These are phyloP conservation scores for Caloenas nicobarica DNA, from an alignment of 2,113 vertebrate genomes.

Conservation along the genomic window DNA sequence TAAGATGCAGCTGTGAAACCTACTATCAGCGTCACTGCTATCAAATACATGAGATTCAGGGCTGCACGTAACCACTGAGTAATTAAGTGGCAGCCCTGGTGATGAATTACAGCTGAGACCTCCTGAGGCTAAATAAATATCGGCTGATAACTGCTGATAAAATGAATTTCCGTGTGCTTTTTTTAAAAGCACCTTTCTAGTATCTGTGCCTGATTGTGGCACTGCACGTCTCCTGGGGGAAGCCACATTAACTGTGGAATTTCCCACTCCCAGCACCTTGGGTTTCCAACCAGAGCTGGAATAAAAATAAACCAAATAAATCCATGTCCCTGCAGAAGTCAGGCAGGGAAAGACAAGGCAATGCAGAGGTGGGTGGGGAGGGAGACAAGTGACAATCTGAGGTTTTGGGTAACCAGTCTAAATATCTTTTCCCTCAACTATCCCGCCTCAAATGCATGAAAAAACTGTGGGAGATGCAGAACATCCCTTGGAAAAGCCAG, in stretches of 20 bases:
- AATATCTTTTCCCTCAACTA: neutral
- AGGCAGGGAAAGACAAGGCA: neutral
- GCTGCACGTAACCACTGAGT: slow-evolving; percentile 35
- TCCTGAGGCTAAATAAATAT: slow-evolving; percentile 53
- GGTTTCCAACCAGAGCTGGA: neutral
- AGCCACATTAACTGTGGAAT: neutral
- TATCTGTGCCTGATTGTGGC: neutral
- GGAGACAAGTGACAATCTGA: neutral
- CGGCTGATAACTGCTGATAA: neutral
- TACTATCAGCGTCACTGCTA: slow-evolving; percentile 28
- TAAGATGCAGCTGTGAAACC: slow-evolving; percentile 55
- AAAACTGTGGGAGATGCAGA: neutral
- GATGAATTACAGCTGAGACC: slow-evolving; percentile 49
- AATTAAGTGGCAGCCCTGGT: slow-evolving; percentile 45
- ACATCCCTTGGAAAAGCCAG: neutral
- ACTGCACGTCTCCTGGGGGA: neutral
- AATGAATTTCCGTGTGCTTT: neutral
- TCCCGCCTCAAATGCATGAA: neutral
- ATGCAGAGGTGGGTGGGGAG: neutral
- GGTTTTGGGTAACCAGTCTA: neutral
- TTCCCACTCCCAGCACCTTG: neutral
- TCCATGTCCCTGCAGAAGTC: neutral
- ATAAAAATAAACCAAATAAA: slow-evolving; percentile 11
- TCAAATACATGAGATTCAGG: slow-evolving; percentile 41
- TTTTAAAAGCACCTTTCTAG: neutral